These are phyloP conservation scores for Drosophila orena DNA, from an alignment of 1,140 invertebrate genomes.

Conservation along the genomic window DNA sequence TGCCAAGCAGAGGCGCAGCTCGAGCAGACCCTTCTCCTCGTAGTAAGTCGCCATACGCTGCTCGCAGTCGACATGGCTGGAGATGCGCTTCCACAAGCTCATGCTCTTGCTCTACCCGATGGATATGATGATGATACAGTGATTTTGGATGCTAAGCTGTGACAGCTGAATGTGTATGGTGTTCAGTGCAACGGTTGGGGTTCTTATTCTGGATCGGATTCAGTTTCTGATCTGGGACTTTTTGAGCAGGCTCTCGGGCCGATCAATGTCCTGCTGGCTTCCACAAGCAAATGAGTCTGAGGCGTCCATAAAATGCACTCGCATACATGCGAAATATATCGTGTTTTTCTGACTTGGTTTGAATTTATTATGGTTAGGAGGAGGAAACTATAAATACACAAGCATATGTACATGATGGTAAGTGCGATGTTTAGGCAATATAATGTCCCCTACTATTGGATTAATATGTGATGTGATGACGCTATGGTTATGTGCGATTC, in stretches of 20 bases:
- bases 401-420: conserved; percentile 43
- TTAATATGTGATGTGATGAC: conserved; percentile 13
- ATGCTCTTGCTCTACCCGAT: conserved; percentile 60
- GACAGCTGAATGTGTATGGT: conserved; percentile 51
- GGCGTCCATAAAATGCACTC: conserved; percentile 72
- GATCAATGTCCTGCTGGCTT: conserved; percentile 58
- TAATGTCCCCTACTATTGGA: conserved; percentile 3
- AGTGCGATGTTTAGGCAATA: conserved; percentile 20
- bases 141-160: conserved; percentile 32
- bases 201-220: conserved; percentile 7
- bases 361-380: conserved; percentile 43
- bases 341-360: conserved; percentile 25
- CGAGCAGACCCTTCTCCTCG: conserved; percentile 79
- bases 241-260: conserved; percentile 43
- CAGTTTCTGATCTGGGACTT: conserved; percentile 13
- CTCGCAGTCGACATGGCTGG: conserved; percentile 75
- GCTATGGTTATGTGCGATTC: not conserved
- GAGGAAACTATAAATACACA: conserved; percentile 48
- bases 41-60: conserved; percentile 81
- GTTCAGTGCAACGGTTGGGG: conserved; percentile 6
- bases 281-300: conserved; percentile 65
- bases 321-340: conserved; percentile 26
- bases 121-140: conserved; percentile 30
- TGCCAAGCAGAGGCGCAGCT: conserved; percentile 79
- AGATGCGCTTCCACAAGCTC: conserved; percentile 83